phyloP scores from a whole-genome alignment of 2,797 vertebrate species.

The Microchirus variegatus region DNA sequence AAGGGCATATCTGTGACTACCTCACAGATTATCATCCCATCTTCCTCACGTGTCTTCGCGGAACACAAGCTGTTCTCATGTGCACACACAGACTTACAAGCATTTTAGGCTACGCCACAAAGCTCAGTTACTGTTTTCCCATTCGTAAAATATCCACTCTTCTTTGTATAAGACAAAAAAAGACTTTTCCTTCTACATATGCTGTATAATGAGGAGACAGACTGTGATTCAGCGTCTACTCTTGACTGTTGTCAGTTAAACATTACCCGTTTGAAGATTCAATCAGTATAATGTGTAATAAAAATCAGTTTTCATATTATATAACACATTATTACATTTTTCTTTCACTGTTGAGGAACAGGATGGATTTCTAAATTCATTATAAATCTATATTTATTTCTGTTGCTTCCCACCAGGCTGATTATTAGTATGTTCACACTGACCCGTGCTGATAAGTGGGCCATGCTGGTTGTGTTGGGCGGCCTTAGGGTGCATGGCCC shows the following conservation, averaged over 20 bases:
- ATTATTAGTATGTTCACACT: conserved; percentile 4
- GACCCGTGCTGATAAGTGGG: conserved; percentile 86
- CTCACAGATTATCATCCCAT: conserved; percentile 41
- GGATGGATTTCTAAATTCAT: no score
- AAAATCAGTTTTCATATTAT: no score
- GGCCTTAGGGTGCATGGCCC: conserved; percentile 85
- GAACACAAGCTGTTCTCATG: conserved; percentile 29
- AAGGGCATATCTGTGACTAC: conserved; percentile 55
- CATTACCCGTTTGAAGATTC: no score
- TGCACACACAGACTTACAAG: conserved; percentile 19
- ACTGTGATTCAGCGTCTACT: no score
- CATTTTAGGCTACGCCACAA: conserved; percentile 32
- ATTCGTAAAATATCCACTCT: conserved; percentile 25
- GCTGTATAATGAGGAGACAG: conserved; percentile 18
- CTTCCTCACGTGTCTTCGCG: conserved; percentile 46
- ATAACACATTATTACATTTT: no score
- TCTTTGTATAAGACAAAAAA: conserved; percentile 18
- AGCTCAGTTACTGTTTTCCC: conserved; percentile 28
- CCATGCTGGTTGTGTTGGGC: conserved; percentile 77
- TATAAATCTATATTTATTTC: no score
- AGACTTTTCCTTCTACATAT: conserved; percentile 28
- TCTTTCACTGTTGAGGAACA: no score
- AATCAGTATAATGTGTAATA: no score
- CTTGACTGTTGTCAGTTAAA: no score
- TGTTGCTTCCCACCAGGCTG: no score